Conservation (phyloP, 1,140 invertebrate genomes). For the Drosophila pachea region DNA sequence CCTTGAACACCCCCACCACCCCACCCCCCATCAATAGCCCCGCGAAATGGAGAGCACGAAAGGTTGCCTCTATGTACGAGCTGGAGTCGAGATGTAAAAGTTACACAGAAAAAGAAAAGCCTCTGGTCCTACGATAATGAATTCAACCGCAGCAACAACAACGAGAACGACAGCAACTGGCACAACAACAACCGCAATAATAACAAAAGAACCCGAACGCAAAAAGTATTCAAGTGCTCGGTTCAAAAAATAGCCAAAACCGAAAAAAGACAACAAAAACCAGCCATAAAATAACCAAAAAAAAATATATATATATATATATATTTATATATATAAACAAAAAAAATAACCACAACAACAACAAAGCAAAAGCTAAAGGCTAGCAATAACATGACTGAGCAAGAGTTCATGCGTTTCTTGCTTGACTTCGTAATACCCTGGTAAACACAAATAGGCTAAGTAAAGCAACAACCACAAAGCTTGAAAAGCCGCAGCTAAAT, state of each 20-base stretch:
- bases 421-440: constrained; percentile 10
- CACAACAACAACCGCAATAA: constrained; percentile 22
- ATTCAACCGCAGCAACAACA: constrained; percentile 1
- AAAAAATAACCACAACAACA: constrained; percentile 16
- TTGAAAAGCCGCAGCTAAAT: no score
- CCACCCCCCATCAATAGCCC: neutral
- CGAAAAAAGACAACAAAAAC: constrained; percentile 19
- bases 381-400: neutral
- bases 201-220: constrained; percentile 28
- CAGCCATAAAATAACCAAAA: constrained; percentile 9
- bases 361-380: constrained; percentile 25
- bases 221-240: constrained; percentile 40
- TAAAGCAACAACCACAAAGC: neutral
- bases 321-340: no score
- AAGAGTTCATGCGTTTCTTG: neutral
- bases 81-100: constrained; percentile 64
- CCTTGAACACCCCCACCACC: no score
- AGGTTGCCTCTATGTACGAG: constrained; percentile 7
- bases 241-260: constrained; percentile 14
- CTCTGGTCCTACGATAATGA: constrained; percentile 35
- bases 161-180: neutral
- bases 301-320: no score
- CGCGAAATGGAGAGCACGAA: constrained; percentile 41
- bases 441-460: no score
- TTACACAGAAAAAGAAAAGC: constrained; percentile 42